A percentile compares a stretch with the other conserved stretches of the same genome.
phyloP scores from a whole-genome alignment of 2,113 vertebrate genomes.

The Marmota flaviventris region DNA sequence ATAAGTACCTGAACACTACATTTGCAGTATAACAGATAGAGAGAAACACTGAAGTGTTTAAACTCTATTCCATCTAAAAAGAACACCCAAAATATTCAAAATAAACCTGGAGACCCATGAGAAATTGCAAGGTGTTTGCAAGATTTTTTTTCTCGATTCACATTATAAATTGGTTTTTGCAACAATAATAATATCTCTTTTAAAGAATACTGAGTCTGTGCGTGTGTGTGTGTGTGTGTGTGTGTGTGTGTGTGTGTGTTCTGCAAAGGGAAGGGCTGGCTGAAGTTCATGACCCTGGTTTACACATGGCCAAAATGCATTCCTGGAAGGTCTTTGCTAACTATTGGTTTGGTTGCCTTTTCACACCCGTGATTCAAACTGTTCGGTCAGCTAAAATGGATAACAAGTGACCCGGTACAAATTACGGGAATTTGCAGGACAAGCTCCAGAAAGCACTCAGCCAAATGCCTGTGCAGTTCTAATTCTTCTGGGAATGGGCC shows the following conservation, averaged over 20 bases:
- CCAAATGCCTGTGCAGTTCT: slow-evolving; percentile 59
- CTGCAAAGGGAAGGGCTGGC: not conserved
- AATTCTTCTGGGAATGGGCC: slow-evolving; percentile 49
- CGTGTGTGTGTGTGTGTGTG: not conserved
- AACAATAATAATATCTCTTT: slow-evolving; percentile 55
- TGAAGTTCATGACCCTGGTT: slow-evolving; percentile 59
- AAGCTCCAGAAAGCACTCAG: slow-evolving; percentile 80
- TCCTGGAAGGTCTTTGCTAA: slow-evolving; percentile 72
- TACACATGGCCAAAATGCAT: slow-evolving; percentile 31
- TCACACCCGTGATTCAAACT: slow-evolving; percentile 57
- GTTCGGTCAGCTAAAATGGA: slow-evolving; percentile 81
- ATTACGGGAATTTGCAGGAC: slow-evolving; percentile 78
- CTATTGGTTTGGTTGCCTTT: slow-evolving; percentile 61
- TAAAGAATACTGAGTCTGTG: not conserved
- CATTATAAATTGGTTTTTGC: slow-evolving; percentile 57
- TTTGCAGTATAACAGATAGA: slow-evolving; percentile 38
- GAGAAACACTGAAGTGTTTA: slow-evolving; percentile 49
- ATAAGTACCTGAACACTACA: slow-evolving; percentile 57
- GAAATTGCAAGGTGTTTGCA: slow-evolving; percentile 6
- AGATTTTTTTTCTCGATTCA: not conserved
- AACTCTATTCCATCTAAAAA: slow-evolving; percentile 48
- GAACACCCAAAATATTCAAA: slow-evolving; percentile 44
- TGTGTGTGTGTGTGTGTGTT: not conserved
- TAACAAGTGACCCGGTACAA: slow-evolving; percentile 79
- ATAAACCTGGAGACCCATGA: not conserved